A percentile compares a stretch with the other conserved stretches of the same genome.
Evolutionary conservation across 2,888 invertebrate genomes (phyloP).

Genomic region (Mythimna ferrago): DNA sequence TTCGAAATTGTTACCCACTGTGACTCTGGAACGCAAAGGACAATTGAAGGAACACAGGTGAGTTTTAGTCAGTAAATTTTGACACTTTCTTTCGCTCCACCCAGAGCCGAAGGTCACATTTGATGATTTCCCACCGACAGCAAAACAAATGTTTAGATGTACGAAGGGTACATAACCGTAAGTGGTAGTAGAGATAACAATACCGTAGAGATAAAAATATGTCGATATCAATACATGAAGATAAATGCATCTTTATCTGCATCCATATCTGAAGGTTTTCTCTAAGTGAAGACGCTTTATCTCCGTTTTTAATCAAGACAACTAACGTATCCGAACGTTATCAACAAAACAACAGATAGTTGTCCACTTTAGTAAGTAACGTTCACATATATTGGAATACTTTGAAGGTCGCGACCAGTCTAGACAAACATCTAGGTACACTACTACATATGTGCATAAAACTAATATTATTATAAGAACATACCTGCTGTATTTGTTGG

Average conservation of each 20-base stretch:
- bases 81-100: too few species aligned
- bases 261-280: too few species aligned
- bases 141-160: too few species aligned
- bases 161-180: too few species aligned
- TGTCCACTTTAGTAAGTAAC: constrained; percentile 3
- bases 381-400: background rate
- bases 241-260: too few species aligned
- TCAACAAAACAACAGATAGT: background rate
- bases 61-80: too few species aligned
- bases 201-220: background rate
- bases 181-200: too few species aligned
- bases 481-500: background rate
- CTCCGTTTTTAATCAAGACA: background rate
- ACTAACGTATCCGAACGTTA: too few species aligned
- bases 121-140: too few species aligned
- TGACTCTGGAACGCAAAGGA: background rate
- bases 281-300: background rate
- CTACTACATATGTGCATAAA: background rate
- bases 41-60: background rate
- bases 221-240: background rate
- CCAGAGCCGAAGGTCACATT: too few species aligned
- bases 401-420: constrained; percentile 17
- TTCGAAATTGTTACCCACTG: too few species aligned
- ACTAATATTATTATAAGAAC: background rate
- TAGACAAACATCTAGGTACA: background rate